phyloP scores from a whole-genome alignment of 2,113 vertebrate species.

The Nannospalax galili region DNA sequence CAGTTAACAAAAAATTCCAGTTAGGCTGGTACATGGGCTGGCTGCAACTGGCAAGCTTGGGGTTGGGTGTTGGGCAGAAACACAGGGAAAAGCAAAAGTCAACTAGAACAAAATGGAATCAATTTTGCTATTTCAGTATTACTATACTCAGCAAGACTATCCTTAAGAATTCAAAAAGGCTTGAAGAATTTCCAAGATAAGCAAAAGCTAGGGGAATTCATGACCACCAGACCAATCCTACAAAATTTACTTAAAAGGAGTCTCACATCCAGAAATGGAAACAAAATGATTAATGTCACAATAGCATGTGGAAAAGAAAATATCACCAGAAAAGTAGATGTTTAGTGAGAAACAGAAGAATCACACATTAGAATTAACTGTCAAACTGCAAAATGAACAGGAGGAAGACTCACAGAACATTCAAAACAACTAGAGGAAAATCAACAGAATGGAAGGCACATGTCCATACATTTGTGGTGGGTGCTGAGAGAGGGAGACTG shows the following conservation, averaged over 20 bases:
- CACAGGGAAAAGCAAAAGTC: too few relatives aligned
- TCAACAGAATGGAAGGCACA: neutral
- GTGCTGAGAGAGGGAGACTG: neutral
- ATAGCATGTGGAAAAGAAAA: neutral
- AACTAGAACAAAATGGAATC: too few relatives aligned
- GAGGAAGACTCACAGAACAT: neutral
- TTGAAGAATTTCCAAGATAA: too few relatives aligned
- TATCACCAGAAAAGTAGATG: neutral
- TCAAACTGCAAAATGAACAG: neutral
- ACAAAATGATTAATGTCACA: neutral
- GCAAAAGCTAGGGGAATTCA: neutral
- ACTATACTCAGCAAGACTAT: neutral
- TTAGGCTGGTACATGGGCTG: too few relatives aligned
- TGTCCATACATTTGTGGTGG: neutral
- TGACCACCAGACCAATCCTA: neutral
- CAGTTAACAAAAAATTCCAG: too few relatives aligned
- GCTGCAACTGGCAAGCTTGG: too few relatives aligned
- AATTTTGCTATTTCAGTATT: too few relatives aligned
- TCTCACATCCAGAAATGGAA: neutral
- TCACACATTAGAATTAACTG: neutral
- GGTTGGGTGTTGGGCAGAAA: too few relatives aligned
- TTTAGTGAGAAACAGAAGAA: neutral
- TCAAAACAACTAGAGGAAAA: neutral
- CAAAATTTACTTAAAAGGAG: neutral
- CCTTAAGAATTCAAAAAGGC: too few relatives aligned